Evolutionary conservation across 2,797 vertebrate genomes (phyloP), one percentile per base, ranked within the genome.

Genomic region (Eutrigla gurnardus): DNA sequence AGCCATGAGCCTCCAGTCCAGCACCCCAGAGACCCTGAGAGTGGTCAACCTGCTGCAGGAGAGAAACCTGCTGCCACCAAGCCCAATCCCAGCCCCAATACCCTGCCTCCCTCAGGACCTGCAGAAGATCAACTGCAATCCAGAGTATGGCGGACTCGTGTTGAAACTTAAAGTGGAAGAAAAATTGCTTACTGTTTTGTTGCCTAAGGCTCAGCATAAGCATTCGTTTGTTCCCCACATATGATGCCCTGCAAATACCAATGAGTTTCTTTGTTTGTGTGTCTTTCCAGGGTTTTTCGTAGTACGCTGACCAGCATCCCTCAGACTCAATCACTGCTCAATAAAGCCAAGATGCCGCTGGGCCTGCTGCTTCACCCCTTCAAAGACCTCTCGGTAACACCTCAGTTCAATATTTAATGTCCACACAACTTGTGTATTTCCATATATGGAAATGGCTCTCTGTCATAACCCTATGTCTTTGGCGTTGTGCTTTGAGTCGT

Each of bases 281-380:
- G 66, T 74, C 32, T 75, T 25, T 85, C 15, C 88, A 99, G 97
- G 90, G 96, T 99, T 87, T 97, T 98, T 86, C 96, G 97, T 70
- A 95, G 93, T 79, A 99, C 98, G 0, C 89, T 99, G 93, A 97
- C 96, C 83, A 97, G 93, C 93, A 97, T 99, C 95, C 98, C 98
- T 89, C 97, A 99, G 93, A 98, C 96, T 65, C 98, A 99, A 94
- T 94, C 96, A 89, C 95, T 99, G 91, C 65, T 99, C 83, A 98
- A 96, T 89, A 99, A 98, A 96, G 97, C 98, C 88, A 99, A 98
- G 93, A 96, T 99, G 93, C 98, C 98, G 25, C 81, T 99, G 87
- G 98, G 98, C 73, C 94, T 99, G 78, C 95, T 99, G 83, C 96
- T 99, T 77, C 98, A 99, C 92, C 98, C 98, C 68, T 99, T 99